Evolutionary conservation across 2,888 invertebrate genomes (phyloP).

Genomic region (Hirtodrosophila confusa): DNA sequence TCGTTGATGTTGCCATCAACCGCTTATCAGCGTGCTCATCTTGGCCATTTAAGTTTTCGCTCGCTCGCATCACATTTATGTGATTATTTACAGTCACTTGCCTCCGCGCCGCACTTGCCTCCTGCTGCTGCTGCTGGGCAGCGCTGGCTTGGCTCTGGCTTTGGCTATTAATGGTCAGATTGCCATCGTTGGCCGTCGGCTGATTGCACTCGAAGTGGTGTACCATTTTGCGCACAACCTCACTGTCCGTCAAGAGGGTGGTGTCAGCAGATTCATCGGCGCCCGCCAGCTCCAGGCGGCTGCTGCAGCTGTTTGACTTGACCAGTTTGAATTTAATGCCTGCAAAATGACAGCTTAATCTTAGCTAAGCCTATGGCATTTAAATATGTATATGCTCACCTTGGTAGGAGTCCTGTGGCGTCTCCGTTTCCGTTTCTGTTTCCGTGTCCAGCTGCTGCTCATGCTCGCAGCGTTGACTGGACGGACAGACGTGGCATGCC

Average conservation of each 20-base stretch:
- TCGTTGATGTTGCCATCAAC: conserved; percentile 10
- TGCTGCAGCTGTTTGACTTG: conserved; percentile 94
- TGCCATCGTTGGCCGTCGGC: conserved; percentile 31
- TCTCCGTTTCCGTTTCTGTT: too few relatives aligned
- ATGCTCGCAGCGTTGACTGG: conserved; percentile 65
- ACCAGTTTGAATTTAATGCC: conserved; percentile 92
- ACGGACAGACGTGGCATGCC: conserved; percentile 83
- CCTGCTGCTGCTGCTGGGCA: conserved; percentile 54
- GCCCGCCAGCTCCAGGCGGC: conserved; percentile 91
- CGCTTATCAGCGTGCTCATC: conserved; percentile 21
- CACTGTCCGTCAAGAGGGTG: conserved; percentile 64
- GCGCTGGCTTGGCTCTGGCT: conserved; percentile 60
- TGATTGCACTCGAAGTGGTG: conserved; percentile 82
- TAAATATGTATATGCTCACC: conserved; percentile 43
- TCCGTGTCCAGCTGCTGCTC: conserved; percentile 8
- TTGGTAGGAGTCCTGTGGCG: conserved; percentile 63
- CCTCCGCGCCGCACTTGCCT: conserved; percentile 20
- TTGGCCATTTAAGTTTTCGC: conserved; percentile 38
- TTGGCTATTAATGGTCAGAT: conserved; percentile 84
- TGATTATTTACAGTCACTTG: conserved; percentile 84
- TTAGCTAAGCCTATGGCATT: too few relatives aligned
- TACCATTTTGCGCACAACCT: conserved; percentile 83
- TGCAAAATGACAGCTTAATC: conserved; percentile 30
- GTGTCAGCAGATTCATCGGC: conserved; percentile 78
- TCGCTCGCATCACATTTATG: conserved; percentile 75